Percentiles rank a stretch among this genome's conserved stretches.
Evolutionary conservation across 2,113 vertebrate species (phyloP).

Genomic region (Campylorhamphus procurvoides): DNA sequence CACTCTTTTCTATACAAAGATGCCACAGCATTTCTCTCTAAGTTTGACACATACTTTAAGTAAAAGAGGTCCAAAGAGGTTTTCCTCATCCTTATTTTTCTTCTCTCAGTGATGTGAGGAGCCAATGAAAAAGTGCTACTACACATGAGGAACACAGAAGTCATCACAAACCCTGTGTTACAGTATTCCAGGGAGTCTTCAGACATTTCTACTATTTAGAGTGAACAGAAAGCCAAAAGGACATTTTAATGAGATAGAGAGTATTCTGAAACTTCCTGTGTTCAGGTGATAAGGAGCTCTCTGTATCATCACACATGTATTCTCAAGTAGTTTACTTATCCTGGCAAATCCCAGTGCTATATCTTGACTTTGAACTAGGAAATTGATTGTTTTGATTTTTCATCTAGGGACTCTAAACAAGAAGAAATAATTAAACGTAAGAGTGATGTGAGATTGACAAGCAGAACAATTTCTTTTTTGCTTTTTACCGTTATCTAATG

Average conservation of each 20-base stretch:
- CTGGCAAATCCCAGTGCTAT: neutral
- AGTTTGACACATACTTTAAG: neutral
- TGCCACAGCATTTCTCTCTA: neutral
- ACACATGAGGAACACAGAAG: neutral
- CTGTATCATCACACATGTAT: neutral
- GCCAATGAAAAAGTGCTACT: neutral
- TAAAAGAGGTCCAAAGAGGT: neutral
- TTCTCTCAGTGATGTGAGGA: neutral
- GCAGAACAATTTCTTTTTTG: neutral
- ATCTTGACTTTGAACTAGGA: neutral
- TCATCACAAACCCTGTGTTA: neutral
- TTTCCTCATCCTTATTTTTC: neutral
- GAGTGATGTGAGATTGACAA: neutral
- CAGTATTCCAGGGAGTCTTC: neutral
- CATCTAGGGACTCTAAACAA: neutral
- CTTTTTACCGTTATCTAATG: neutral
- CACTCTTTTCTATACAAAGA: neutral
- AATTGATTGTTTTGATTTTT: constrained; percentile 22
- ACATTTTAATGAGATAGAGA: neutral
- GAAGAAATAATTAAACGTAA: constrained; percentile 35
- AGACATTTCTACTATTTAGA: neutral
- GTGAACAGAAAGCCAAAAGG: neutral
- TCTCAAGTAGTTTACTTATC: neutral
- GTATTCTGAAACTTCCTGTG: neutral
- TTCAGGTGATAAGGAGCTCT: neutral